Evolutionary conservation across 1,140 invertebrate species (phyloP).

Genomic region (Drosophila orena): DNA sequence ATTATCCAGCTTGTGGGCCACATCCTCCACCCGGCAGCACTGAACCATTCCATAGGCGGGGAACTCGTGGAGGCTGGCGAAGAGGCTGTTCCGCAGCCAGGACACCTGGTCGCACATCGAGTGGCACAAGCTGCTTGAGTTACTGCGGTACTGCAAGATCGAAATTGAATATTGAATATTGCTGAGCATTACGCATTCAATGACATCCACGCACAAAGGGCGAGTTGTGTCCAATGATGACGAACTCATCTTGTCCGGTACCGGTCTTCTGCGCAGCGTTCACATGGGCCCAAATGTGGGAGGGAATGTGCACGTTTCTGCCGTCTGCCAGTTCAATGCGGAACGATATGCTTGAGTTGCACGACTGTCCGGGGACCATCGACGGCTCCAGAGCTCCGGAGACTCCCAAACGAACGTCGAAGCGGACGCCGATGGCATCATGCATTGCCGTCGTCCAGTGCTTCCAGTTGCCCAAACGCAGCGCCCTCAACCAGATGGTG

Average conservation of each 20-base stretch:
- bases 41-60: constrained; percentile 35
- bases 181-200: no score
- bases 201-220: constrained; percentile 39
- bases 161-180: not conserved
- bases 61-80: constrained; percentile 29
- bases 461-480: constrained; percentile 54
- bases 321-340: constrained; percentile 5
- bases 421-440: constrained; percentile 14
- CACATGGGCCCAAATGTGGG: constrained; percentile 56
- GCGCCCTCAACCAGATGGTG: constrained; percentile 34
- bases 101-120: constrained; percentile 51
- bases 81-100: constrained; percentile 47
- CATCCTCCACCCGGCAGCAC: constrained; percentile 54
- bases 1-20: constrained; percentile 51
- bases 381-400: constrained; percentile 34
- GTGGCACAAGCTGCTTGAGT: constrained; percentile 16
- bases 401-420: constrained; percentile 45
- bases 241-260: constrained; percentile 34
- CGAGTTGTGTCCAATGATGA: constrained; percentile 50
- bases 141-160: constrained; percentile 10
- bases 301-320: constrained; percentile 23
- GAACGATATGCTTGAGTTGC: constrained; percentile 28
- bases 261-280: constrained; percentile 3
- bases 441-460: constrained; percentile 37
- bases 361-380: not conserved